These are phyloP conservation scores for Salvator merianae DNA, from an alignment of 2,113 vertebrate species.

Conservation along the genomic window DNA sequence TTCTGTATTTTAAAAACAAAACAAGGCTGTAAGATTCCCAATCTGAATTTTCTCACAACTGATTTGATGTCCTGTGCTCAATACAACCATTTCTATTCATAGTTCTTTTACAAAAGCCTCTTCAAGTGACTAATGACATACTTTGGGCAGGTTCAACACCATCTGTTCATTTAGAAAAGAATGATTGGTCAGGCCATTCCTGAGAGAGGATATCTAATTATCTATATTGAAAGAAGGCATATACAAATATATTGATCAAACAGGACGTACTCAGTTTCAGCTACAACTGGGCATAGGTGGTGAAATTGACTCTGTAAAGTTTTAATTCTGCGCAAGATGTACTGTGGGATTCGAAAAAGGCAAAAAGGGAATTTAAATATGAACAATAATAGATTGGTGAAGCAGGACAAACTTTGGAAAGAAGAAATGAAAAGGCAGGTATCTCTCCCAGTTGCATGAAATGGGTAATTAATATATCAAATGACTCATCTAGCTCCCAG, in stretches of 20 bases:
- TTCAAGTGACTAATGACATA: constrained; percentile 38
- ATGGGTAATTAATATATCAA: no score
- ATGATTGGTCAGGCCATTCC: neutral
- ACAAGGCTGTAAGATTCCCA: neutral
- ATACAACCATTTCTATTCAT: neutral
- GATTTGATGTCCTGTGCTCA: constrained; percentile 9
- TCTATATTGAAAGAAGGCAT: constrained; percentile 24
- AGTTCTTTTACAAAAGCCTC: constrained; percentile 26
- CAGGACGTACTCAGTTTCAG: constrained; percentile 41
- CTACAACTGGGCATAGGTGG: constrained; percentile 18
- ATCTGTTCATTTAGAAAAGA: constrained; percentile 10
- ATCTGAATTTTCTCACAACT: neutral
- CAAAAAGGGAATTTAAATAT: constrained; percentile 40
- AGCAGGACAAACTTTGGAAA: constrained; percentile 7
- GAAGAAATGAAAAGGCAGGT: constrained; percentile 17
- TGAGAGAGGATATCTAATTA: constrained; percentile 18
- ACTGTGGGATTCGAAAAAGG: constrained; percentile 6
- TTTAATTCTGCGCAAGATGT: constrained; percentile 36
- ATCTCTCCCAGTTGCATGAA: no score
- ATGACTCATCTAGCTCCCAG: no score
- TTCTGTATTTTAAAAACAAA: neutral
- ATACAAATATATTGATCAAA: constrained; percentile 37
- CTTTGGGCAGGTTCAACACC: constrained; percentile 10
- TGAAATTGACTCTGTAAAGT: constrained; percentile 17
- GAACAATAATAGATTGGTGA: constrained; percentile 24